Conservation (phyloP, 2,888 invertebrate genomes). For the Harmothoe impar region DNA sequence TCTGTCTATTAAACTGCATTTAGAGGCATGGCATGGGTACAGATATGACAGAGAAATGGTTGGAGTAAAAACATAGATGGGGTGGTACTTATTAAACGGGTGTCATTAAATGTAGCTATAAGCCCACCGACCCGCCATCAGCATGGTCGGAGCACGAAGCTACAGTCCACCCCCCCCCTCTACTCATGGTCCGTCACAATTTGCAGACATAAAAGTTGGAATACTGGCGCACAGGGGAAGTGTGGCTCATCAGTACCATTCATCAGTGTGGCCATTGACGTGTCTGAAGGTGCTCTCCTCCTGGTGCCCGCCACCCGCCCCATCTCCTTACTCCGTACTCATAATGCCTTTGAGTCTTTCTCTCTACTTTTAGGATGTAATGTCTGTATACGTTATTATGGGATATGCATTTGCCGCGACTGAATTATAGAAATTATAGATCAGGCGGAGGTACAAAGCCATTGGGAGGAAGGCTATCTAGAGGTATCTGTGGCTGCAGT, state of each 20-base stretch:
- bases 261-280: background rate
- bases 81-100: background rate
- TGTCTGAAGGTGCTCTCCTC: background rate
- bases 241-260: background rate
- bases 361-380: too few species aligned
- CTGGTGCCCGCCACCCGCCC: background rate
- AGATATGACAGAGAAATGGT: background rate
- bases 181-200: background rate
- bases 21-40: background rate
- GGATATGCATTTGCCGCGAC: too few species aligned
- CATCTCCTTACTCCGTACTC: too few species aligned
- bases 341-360: too few species aligned
- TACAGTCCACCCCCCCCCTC: background rate
- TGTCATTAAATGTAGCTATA: background rate
- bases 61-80: background rate
- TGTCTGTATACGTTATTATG: too few species aligned
- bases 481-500: background rate
- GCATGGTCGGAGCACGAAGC: background rate
- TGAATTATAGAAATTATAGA: too few species aligned
- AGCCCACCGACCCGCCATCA: background rate
- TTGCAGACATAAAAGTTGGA: background rate
- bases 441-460: too few species aligned
- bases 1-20: background rate
- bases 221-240: background rate
- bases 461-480: background rate